Percentiles rank a stretch among this genome's conserved stretches.
Conservation (phyloP, 2,113 vertebrate genomes). For the Nesospiza acunhae region DNA sequence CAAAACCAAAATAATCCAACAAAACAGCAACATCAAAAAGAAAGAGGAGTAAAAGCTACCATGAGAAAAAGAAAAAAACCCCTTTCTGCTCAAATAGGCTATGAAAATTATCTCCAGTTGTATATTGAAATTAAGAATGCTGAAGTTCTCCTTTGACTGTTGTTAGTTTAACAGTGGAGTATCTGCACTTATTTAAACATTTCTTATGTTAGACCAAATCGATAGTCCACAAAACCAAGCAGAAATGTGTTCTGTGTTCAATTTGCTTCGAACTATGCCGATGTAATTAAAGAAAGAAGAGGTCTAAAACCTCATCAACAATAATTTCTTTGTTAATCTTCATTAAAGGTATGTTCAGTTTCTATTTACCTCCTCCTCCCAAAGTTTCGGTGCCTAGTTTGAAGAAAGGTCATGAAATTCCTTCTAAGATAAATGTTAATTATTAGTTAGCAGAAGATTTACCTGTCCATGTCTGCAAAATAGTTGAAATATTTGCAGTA, state of each 20-base stretch:
- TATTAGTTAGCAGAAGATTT: conserved; percentile 3
- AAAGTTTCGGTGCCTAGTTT: background rate
- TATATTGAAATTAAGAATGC: background rate
- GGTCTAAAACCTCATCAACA: background rate
- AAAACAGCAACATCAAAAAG: background rate
- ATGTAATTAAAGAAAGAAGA: background rate
- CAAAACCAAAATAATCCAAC: background rate
- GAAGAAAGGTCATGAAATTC: background rate
- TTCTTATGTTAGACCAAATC: background rate
- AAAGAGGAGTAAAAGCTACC: background rate
- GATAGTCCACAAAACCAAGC: background rate
- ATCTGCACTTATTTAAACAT: background rate
- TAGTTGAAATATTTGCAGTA: background rate
- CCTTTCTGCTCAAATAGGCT: background rate
- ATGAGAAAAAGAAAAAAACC: background rate
- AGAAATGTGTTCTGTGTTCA: background rate
- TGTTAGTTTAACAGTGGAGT: background rate
- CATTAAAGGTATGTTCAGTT: background rate
- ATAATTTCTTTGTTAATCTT: background rate
- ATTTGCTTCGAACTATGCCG: background rate
- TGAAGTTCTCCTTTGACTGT: background rate
- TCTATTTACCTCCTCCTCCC: background rate
- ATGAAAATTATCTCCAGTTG: conserved; percentile 10
- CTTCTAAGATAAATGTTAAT: conserved; percentile 28
- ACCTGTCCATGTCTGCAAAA: background rate